Percentiles rank a stretch among this genome's conserved stretches.
These are phyloP conservation scores for Platysteira castanea DNA, from an alignment of 2,113 vertebrate genomes.

Conservation along the genomic window DNA sequence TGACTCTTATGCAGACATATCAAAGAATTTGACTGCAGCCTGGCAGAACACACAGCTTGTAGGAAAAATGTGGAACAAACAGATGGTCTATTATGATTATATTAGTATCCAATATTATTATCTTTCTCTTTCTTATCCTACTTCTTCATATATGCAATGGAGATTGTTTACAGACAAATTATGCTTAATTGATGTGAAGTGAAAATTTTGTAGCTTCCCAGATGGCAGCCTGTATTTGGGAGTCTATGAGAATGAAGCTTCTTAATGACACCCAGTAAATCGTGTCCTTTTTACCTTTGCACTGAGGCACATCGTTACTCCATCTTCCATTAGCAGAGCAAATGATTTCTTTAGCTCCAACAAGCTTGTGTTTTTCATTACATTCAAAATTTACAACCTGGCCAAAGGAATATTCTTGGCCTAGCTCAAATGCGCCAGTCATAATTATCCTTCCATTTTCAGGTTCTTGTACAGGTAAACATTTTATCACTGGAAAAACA, in stretches of 20 bases:
- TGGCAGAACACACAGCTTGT: neutral
- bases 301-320: constrained; percentile 72
- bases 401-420: constrained; percentile 66
- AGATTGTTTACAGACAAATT: neutral
- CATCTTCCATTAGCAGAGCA: constrained; percentile 78
- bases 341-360: constrained; percentile 65
- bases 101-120: neutral
- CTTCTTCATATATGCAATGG: neutral
- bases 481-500: constrained; percentile 69
- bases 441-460: constrained; percentile 45
- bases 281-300: constrained; percentile 73
- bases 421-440: neutral
- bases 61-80: neutral
- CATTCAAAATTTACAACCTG: constrained; percentile 78
- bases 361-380: constrained; percentile 7
- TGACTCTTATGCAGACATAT: neutral
- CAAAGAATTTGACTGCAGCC: neutral
- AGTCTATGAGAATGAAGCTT: neutral
- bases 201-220: neutral
- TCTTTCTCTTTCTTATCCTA: neutral
- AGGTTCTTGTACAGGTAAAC: constrained; percentile 51
- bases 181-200: neutral
- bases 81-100: neutral
- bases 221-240: neutral
- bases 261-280: neutral